These are phyloP conservation scores for Sebastes steindachneri DNA, from an alignment of 2,797 vertebrate genomes.

Conservation along the genomic window DNA sequence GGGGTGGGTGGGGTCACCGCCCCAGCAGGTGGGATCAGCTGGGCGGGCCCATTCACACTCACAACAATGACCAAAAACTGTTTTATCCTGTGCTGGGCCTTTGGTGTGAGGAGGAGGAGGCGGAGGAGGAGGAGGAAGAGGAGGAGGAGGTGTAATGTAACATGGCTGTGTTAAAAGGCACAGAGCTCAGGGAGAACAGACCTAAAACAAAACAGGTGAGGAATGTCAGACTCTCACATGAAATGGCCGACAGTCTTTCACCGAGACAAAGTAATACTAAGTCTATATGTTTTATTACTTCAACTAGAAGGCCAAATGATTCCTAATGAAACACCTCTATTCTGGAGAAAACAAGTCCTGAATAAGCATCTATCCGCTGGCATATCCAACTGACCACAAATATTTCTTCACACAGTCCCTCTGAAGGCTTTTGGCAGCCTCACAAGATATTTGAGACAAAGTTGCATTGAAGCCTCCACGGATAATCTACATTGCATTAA, in stretches of 20 bases:
- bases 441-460: slow-evolving; percentile 42
- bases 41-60: slow-evolving; percentile 11
- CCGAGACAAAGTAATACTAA: neutral
- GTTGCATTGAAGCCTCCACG: slow-evolving; percentile 42
- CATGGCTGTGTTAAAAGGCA: slow-evolving; percentile 41
- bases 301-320: neutral
- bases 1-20: neutral
- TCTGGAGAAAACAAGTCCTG: neutral
- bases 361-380: slow-evolving; percentile 16
- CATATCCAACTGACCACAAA: slow-evolving; percentile 20
- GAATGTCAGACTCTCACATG: slow-evolving; percentile 31
- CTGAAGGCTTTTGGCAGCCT: slow-evolving; percentile 22
- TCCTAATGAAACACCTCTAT: slow-evolving; percentile 5
- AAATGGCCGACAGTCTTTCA: slow-evolving; percentile 11
- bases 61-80: slow-evolving; percentile 23
- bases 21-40: slow-evolving; percentile 6
- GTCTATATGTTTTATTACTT: neutral
- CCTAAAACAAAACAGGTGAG: slow-evolving; percentile 30
- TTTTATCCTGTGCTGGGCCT: slow-evolving; percentile 16
- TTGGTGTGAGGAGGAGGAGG: slow-evolving; percentile 13
- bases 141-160: slow-evolving; percentile 44
- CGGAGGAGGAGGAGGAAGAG: slow-evolving; percentile 26
- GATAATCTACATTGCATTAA: slow-evolving; percentile 53
- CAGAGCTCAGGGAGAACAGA: slow-evolving; percentile 22
- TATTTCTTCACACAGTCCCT: slow-evolving; percentile 27